Evolutionary conservation across 1,140 invertebrate species (phyloP), one percentile per base, ranked within the genome.

Genomic region (Samia ricini): DNA sequence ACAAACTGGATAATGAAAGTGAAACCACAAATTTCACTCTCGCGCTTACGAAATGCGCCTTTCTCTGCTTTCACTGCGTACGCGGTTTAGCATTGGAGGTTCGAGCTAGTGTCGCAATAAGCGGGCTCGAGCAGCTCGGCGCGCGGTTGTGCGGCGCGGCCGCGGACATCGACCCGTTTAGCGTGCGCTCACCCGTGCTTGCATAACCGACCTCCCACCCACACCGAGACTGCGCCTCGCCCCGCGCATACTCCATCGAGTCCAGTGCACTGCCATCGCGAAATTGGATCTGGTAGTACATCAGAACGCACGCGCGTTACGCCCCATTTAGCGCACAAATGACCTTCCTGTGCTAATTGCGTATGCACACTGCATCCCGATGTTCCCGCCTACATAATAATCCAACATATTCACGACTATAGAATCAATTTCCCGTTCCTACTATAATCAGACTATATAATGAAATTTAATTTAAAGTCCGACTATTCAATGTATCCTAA

Each of bases 11-110:
- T 80, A 79, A 85, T 76, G 85, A 89, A 89, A 89, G 87, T 89
- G 88, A 89, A 89, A 88, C 83, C 76, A 83, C 59, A 81, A 88
- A 88, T 90, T 89, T 89, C 88, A 88, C 86, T 90, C 85, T 88
- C 85, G 68, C 77, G 81, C 80, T 89, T 89, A 89, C 87, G 85
- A 89, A 89, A 89, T 79, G 75, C 69, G 81, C 85, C 87, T 89
- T 89, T 89, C 87, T 89, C 87, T 83, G 84, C 85, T 89, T 89
- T 90, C 88, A 86, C 88, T 78, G 76, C 67, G 76, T 67, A 67
- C 69, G 72, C 59, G 51, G 59, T 56, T 49, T 21, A 52, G 29
- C 49, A 52, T 33, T 33, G 60, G 21, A 29, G 58, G 15, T 19
- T 48, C 56, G 50, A 62, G 64, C 68, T 69, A 73, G 70, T 88